Base-by-base conservation (phyloP, 1,140 invertebrate species). In the Coptotermes formosanus region DNA sequence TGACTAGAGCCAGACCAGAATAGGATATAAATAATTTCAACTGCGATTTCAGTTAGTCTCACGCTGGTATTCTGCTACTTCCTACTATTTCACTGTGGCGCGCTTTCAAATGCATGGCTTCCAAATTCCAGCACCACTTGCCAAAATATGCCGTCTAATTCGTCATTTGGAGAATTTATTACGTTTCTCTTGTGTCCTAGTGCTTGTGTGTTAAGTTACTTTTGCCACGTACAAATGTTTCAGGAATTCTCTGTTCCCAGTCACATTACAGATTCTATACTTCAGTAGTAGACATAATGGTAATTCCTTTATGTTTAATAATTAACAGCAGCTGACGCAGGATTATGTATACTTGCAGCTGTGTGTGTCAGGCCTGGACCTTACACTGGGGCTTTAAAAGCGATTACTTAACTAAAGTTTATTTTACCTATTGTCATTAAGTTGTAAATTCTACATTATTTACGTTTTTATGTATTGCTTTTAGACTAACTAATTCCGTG, bases 121-220 rank as follows among this genome's bases (percentile, higher is more conserved):
- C 64, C 64, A 75, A 75, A 75, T 75, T n/a, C 64, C 64, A 75
- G 25, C 7, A 75, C n/a, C 64, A 30, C 64, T 75, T 75, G 64
- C 64, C 64, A 75, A 75, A 75, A 75, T 75, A 75, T 75, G 64
- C 64, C 64, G 64, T 30, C 64, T 30, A 75, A 75, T 75, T 75
- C 64, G 64, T 75, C 64, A 75, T 75, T 75, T 75, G 64, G 64
- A 75, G 64, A 75, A 75, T 75, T 75, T 75, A 75, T 75, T 75
- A 30, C n/a, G 25, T 7, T 75, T 3, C 64, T 75, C 9, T 75
- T 75, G n/a, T 75, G 16, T 75, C n/a, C 64, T 30, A 75, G n/a
- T 30, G 25, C 16, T 30, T 75, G 64, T 75, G 64, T 25, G 7
- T 25, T n/a, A 75, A 75, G 64, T 75, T 75, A 75, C 25, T 75